phyloP scores from a whole-genome alignment of 2,113 vertebrate species.

The Thamnophis sirtalis region DNA sequence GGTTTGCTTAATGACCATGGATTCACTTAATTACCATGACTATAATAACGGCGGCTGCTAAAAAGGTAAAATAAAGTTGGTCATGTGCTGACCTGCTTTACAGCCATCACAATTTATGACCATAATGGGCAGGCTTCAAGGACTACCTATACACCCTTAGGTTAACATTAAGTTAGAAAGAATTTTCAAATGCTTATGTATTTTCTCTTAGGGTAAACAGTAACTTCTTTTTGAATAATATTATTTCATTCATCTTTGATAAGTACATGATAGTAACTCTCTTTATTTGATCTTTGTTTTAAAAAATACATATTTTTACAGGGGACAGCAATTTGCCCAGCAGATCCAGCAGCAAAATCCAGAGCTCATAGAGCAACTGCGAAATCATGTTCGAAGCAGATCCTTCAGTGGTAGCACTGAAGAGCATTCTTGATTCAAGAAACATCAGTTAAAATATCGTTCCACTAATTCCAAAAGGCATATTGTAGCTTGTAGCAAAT shows the following conservation, averaged over 20 bases:
- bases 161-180: background rate
- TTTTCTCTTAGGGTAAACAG: background rate
- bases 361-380: slow-evolving; percentile 93
- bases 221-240: background rate
- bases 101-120: background rate
- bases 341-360: slow-evolving; percentile 99
- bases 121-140: background rate
- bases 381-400: slow-evolving; percentile 94
- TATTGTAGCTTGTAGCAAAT: slow-evolving; percentile 67
- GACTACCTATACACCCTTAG: background rate
- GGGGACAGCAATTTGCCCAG: slow-evolving; percentile 97
- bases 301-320: slow-evolving; percentile 58
- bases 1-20: background rate
- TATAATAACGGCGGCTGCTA: background rate
- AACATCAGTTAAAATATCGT: slow-evolving; percentile 11
- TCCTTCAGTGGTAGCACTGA: slow-evolving; percentile 92
- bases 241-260: background rate
- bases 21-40: background rate
- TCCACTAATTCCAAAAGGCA: slow-evolving; percentile 46
- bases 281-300: slow-evolving; percentile 21
- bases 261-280: background rate
- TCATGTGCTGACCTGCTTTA: background rate
- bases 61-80: background rate
- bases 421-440: slow-evolving; percentile 86
- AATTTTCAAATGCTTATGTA: background rate